Percentiles rank a stretch among this genome's conserved stretches.
These are phyloP conservation scores for Meloe dianella DNA, from an alignment of 2,888 invertebrate species.

Conservation along the genomic window DNA sequence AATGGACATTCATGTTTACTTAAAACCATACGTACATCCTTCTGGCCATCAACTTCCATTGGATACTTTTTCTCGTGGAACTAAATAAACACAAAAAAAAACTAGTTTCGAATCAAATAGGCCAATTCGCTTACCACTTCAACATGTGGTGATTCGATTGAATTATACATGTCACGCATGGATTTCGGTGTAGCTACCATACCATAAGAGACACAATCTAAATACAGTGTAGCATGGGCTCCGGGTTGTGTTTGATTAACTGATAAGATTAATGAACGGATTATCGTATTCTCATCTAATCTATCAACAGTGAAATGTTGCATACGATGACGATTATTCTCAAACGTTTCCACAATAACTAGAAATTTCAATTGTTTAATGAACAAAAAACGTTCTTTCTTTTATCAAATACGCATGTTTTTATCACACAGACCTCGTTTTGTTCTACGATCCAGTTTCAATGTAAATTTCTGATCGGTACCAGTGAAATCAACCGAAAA, in stretches of 20 bases:
- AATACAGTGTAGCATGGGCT: slow-evolving; percentile 67
- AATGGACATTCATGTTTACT: slow-evolving; percentile 62
- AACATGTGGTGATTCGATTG: slow-evolving; percentile 62
- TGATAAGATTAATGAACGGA: slow-evolving; percentile 65
- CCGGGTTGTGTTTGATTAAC: slow-evolving; percentile 65
- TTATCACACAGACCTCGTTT: slow-evolving; percentile 61
- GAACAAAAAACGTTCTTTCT: not conserved
- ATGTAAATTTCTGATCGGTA: slow-evolving; percentile 62
- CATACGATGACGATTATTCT: slow-evolving; percentile 64
- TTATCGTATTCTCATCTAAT: slow-evolving; percentile 62
- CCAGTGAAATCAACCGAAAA: slow-evolving; percentile 64
- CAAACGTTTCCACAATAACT: slow-evolving; percentile 73
- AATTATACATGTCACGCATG: slow-evolving; percentile 65
- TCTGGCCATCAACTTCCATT: slow-evolving; percentile 63
- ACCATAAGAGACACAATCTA: slow-evolving; percentile 71
- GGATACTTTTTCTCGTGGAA: slow-evolving; percentile 67
- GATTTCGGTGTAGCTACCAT: slow-evolving; percentile 66
- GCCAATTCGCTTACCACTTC: slow-evolving; percentile 64
- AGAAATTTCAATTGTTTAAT: slow-evolving; percentile 37
- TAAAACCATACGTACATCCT: slow-evolving; percentile 61
- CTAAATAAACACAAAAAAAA: slow-evolving; percentile 57
- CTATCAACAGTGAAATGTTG: slow-evolving; percentile 69
- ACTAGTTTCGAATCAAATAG: not conserved
- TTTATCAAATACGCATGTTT: no score
- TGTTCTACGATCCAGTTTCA: slow-evolving; percentile 63